Percentiles rank a stretch among this genome's conserved stretches.
Conservation (phyloP, 64 coral and sea anemone species). For the Stylophora pistillata region DNA sequence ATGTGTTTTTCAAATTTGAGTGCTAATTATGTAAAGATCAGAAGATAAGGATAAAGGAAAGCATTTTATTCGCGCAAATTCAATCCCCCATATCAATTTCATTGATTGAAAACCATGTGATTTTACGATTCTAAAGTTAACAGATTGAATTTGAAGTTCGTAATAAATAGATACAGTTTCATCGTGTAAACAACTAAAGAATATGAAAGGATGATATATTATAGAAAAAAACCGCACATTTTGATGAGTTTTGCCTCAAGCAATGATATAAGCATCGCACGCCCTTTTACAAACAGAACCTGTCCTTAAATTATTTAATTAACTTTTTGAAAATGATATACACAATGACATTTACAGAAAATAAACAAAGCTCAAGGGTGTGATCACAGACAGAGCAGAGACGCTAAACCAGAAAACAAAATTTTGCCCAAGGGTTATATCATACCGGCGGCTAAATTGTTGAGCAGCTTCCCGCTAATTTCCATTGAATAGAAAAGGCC, state of each 20-base stretch:
- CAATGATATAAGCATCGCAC: background rate
- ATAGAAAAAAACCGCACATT: background rate
- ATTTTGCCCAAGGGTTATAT: too few species aligned
- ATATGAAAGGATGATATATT: background rate
- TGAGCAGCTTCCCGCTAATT: too few species aligned
- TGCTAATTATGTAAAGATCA: background rate
- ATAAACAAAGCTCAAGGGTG: too few species aligned
- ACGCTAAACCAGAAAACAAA: too few species aligned
- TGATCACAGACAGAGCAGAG: background rate
- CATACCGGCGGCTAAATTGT: too few species aligned
- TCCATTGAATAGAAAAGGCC: too few species aligned
- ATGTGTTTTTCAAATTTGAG: background rate
- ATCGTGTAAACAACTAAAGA: background rate
- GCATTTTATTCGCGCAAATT: too few species aligned
- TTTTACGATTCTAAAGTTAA: background rate
- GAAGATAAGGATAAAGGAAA: background rate
- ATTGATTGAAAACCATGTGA: background rate
- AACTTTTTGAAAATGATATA: too few species aligned
- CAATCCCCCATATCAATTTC: too few species aligned
- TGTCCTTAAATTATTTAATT: too few species aligned
- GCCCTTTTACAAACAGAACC: too few species aligned
- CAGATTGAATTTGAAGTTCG: background rate
- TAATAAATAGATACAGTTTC: background rate
- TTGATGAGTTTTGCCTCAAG: constrained; percentile 21
- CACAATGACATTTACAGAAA: too few species aligned